Conservation (phyloP, 2,113 vertebrate genomes). For the Pterocles burchelli region DNA sequence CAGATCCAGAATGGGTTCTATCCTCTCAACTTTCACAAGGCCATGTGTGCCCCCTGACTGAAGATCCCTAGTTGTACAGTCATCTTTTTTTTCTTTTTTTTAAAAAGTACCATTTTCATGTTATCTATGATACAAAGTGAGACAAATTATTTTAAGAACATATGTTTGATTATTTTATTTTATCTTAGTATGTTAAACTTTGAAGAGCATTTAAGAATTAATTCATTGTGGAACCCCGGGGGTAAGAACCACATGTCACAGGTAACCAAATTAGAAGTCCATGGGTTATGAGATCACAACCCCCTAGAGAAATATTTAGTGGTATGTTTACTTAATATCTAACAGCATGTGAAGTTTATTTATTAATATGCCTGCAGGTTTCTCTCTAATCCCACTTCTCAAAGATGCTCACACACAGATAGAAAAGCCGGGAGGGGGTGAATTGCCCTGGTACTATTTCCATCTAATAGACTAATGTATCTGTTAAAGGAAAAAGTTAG, state of each 20-base stretch:
- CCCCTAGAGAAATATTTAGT: conserved; percentile 78
- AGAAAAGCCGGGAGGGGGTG: conserved; percentile 71
- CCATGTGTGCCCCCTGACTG: not conserved
- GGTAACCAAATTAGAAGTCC: conserved; percentile 81
- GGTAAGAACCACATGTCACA: conserved; percentile 71
- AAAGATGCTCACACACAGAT: conserved; percentile 73
- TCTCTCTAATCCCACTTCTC: conserved; percentile 80
- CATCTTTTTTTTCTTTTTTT: not conserved
- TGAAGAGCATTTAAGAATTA: conserved; percentile 65
- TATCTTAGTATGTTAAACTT: conserved; percentile 35
- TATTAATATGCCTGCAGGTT: conserved; percentile 84
- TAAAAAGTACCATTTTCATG: not conserved
- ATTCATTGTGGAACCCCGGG: conserved; percentile 57
- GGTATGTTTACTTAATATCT: conserved; percentile 84
- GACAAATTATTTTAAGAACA: not conserved
- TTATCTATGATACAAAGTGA: not conserved
- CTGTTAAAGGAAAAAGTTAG: conserved; percentile 53
- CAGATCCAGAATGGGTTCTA: not conserved
- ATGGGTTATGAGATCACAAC: conserved; percentile 77
- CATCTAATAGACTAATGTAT: conserved; percentile 70
- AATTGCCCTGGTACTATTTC: conserved; percentile 71
- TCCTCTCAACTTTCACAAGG: not conserved
- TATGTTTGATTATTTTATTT: not conserved
- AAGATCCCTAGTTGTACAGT: not conserved
- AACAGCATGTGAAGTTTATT: conserved; percentile 85